These are phyloP conservation scores for Camptogramma bilineatum DNA, from an alignment of 2,888 invertebrate genomes.

Conservation along the genomic window DNA sequence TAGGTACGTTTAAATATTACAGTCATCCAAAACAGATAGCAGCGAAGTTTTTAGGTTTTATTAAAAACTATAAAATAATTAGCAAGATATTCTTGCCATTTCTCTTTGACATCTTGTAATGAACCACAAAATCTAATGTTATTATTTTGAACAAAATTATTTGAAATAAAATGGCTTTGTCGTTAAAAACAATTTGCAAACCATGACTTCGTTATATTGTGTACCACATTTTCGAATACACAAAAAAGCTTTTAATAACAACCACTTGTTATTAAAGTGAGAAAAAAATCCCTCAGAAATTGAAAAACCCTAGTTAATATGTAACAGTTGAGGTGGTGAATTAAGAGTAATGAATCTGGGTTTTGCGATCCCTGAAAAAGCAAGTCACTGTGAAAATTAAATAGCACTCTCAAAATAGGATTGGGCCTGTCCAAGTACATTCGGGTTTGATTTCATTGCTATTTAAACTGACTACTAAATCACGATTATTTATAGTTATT, in stretches of 20 bases:
- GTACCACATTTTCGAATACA: conserved; percentile 45
- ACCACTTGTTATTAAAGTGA: conserved; percentile 39
- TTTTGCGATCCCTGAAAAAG: neutral
- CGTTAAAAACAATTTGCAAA: conserved; percentile 19
- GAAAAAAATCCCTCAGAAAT: neutral
- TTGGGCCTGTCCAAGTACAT: neutral
- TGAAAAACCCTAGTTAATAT: neutral
- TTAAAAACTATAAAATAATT: too few species aligned
- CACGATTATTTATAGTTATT: neutral
- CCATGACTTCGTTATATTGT: conserved; percentile 30
- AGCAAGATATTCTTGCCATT: too few species aligned
- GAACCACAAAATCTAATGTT: too few species aligned
- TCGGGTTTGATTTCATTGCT: neutral
- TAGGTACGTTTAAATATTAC: too few species aligned
- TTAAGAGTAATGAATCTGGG: neutral
- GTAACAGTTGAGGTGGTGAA: neutral
- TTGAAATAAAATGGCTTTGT: neutral
- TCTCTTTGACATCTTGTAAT: too few species aligned
- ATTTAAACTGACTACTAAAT: neutral
- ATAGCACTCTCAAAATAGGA: neutral
- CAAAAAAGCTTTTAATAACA: conserved; percentile 53
- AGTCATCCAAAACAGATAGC: too few species aligned
- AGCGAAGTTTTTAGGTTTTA: too few species aligned
- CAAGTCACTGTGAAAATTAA: neutral
- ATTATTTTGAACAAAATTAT: neutral